Evolutionary conservation across 1,140 invertebrate genomes (phyloP).

Genomic region (Caenorhabditis latens): DNA sequence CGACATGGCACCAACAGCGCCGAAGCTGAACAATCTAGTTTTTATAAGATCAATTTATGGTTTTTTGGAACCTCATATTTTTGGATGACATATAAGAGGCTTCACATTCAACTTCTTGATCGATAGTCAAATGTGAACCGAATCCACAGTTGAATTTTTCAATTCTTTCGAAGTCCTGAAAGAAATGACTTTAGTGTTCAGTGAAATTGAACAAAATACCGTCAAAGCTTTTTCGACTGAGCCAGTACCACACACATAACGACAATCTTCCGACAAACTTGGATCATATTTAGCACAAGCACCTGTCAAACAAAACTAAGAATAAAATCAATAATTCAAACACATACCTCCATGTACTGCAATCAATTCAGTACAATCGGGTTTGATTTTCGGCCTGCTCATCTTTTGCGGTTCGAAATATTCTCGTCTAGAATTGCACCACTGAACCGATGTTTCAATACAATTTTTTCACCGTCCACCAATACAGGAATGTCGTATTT

Average conservation of each 20-base stretch:
- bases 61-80: conserved; percentile 40
- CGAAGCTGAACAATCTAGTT: conserved; percentile 11
- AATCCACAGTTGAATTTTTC: conserved; percentile 53
- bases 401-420: not conserved
- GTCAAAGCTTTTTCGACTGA: conserved; percentile 28
- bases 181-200: too few relatives aligned
- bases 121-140: conserved; percentile 53
- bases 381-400: conserved; percentile 4
- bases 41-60: not conserved
- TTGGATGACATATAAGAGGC: conserved; percentile 47
- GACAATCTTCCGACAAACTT: conserved; percentile 8
- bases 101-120: conserved; percentile 55
- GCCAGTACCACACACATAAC: conserved; percentile 6
- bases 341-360: conserved; percentile 22
- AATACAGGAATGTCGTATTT: conserved; percentile 46
- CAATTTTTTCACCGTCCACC: not conserved
- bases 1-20: conserved; percentile 36
- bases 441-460: conserved; percentile 39
- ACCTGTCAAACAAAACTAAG: not conserved
- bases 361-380: not conserved
- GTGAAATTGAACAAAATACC: not conserved
- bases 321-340: not conserved
- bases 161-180: conserved; percentile 38
- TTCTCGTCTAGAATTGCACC: conserved; percentile 18
- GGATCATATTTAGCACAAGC: conserved; percentile 18